phyloP scores from a whole-genome alignment of 2,113 vertebrate species.

The Platycercus adscitus region DNA sequence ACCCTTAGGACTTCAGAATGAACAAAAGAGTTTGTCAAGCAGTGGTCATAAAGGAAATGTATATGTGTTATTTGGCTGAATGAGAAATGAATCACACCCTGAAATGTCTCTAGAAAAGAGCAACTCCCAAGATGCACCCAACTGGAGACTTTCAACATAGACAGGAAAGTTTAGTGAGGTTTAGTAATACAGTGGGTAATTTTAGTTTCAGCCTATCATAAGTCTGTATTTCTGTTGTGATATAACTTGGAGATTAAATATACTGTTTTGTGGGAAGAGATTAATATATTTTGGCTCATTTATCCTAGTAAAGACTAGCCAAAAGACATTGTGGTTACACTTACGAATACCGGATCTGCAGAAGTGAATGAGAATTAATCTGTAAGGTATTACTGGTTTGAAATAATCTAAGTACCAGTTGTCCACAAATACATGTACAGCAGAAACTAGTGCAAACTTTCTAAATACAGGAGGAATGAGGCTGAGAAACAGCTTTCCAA shows the following conservation, averaged over 20 bases:
- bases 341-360: not conserved
- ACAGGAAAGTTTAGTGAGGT: not conserved
- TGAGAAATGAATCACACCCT: not conserved
- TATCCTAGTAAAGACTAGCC: not conserved
- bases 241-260: not conserved
- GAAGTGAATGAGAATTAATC: not conserved
- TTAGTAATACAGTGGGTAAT: not conserved
- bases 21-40: not conserved
- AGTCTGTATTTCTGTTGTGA: not conserved
- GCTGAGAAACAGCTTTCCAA: not conserved
- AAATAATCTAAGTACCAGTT: not conserved
- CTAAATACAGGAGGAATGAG: not conserved
- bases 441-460: not conserved
- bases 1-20: not conserved
- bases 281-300: not conserved
- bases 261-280: not conserved
- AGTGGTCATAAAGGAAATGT: not conserved
- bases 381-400: not conserved
- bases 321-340: not conserved
- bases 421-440: not conserved
- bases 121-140: not conserved
- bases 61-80: not conserved
- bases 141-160: not conserved
- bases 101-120: conserved; percentile 14
- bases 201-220: not conserved